Evolutionary conservation across 1,140 invertebrate species (phyloP).

Genomic region (Plodia interpunctella): DNA sequence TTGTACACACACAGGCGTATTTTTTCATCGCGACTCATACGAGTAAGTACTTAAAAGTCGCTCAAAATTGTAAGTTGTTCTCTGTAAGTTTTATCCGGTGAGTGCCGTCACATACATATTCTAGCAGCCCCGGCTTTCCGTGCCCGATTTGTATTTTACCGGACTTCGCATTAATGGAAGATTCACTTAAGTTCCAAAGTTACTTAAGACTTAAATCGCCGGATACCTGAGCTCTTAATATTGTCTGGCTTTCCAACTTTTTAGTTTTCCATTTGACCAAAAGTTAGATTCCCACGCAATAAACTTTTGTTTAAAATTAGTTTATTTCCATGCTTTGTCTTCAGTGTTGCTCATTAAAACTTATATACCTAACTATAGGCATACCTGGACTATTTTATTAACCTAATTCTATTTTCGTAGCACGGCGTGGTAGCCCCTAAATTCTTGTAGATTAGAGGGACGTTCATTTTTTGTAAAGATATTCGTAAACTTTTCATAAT

Average conservation of each 20-base stretch:
- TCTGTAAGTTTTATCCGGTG: slow-evolving; percentile 17
- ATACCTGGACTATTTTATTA: too few species aligned
- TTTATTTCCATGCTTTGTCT: too few species aligned
- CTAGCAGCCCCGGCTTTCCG: slow-evolving; percentile 20
- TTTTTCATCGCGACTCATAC: neutral
- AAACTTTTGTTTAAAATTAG: neutral
- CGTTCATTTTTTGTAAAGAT: too few species aligned
- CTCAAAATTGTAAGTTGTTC: slow-evolving; percentile 17
- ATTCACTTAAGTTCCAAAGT: slow-evolving; percentile 4
- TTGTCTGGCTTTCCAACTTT: neutral
- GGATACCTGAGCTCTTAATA: neutral
- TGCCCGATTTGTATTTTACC: slow-evolving; percentile 14
- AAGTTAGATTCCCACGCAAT: neutral
- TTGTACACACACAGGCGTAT: neutral
- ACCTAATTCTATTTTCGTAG: too few species aligned
- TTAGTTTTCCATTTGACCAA: neutral
- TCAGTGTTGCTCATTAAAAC: too few species aligned
- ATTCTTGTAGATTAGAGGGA: too few species aligned
- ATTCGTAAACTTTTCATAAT: too few species aligned
- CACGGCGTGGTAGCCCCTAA: too few species aligned
- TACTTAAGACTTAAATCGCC: neutral
- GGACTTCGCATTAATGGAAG: neutral
- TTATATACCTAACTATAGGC: too few species aligned
- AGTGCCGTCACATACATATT: slow-evolving; percentile 25
- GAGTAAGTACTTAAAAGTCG: neutral